Conservation (phyloP, 2,113 vertebrate species). For the Mormoops blainvillei region DNA sequence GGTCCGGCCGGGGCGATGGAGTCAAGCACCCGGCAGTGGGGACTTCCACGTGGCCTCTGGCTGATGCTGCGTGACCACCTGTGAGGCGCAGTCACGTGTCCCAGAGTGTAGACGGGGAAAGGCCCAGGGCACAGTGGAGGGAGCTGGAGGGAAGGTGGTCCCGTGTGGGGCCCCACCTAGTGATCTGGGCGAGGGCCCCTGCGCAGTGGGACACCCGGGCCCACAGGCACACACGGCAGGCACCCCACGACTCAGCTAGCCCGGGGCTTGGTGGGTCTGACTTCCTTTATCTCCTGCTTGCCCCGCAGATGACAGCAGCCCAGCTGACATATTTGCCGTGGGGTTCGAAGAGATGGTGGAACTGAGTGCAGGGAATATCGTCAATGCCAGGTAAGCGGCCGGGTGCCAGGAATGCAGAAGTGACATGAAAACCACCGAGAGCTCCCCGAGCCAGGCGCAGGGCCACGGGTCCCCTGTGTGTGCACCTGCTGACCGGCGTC, state of each 20-base stretch:
- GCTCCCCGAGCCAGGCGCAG: background rate
- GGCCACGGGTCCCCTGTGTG: background rate
- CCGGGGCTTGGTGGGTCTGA: accelerated
- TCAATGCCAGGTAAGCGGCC: conserved; percentile 82
- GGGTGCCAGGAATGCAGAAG: accelerated
- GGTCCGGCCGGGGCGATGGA: background rate
- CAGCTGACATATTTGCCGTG: conserved; percentile 85
- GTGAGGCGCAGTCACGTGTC: no score
- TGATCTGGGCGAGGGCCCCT: accelerated
- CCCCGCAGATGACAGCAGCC: conserved; percentile 75
- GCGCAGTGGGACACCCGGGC: accelerated
- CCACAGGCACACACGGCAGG: accelerated
- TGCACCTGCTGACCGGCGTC: background rate
- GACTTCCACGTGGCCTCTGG: accelerated
- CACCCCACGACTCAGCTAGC: accelerated
- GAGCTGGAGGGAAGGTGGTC: accelerated
- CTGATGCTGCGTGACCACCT: accelerated
- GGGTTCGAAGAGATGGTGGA: conserved; percentile 90
- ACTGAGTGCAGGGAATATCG: conserved; percentile 86
- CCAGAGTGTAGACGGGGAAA: background rate
- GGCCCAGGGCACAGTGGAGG: accelerated
- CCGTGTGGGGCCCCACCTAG: accelerated
- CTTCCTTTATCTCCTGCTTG: accelerated
- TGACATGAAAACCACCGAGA: background rate
- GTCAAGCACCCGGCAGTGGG: background rate